phyloP scores from a whole-genome alignment of 2,797 vertebrate genomes.

The Rhynchotus rufescens region DNA sequence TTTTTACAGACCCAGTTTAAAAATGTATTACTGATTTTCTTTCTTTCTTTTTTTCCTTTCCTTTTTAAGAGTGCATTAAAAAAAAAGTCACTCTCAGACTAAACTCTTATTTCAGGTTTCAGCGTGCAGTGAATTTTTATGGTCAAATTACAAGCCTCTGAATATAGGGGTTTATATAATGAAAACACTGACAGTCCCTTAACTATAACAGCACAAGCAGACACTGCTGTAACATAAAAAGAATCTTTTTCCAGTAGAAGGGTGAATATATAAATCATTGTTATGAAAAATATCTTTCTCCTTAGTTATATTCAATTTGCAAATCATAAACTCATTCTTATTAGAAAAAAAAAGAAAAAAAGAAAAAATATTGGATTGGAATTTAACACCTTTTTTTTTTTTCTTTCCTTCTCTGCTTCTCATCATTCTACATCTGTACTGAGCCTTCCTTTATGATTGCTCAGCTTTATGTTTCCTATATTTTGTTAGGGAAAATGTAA shows the following conservation, averaged over 20 bases:
- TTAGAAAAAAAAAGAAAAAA: slow-evolving; percentile 37
- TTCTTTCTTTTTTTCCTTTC: not conserved
- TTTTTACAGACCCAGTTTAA: slow-evolving; percentile 8
- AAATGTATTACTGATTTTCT: slow-evolving; percentile 1
- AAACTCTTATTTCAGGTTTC: slow-evolving; percentile 58
- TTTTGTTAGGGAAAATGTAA: slow-evolving; percentile 66
- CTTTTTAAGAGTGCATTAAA: not conserved
- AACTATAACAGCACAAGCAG: slow-evolving; percentile 44
- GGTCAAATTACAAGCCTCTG: slow-evolving; percentile 35
- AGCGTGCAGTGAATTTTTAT: slow-evolving; percentile 48
- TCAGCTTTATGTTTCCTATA: slow-evolving; percentile 62
- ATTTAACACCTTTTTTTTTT: slow-evolving; percentile 48
- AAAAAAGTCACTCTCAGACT: not conserved
- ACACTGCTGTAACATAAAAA: slow-evolving; percentile 42
- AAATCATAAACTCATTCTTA: slow-evolving; percentile 68
- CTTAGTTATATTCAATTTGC: slow-evolving; percentile 68
- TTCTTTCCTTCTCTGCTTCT: not conserved
- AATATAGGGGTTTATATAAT: slow-evolving; percentile 40
- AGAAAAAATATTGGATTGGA: slow-evolving; percentile 19
- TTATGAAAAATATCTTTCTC: slow-evolving; percentile 72
- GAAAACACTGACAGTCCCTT: slow-evolving; percentile 54
- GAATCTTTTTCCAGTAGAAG: slow-evolving; percentile 45
- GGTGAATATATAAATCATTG: slow-evolving; percentile 59
- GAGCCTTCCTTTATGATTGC: slow-evolving; percentile 70
- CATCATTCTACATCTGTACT: slow-evolving; percentile 57